These are phyloP conservation scores for Aproaerema taeniolella DNA, from an alignment of 2,888 invertebrate species.

Conservation along the genomic window DNA sequence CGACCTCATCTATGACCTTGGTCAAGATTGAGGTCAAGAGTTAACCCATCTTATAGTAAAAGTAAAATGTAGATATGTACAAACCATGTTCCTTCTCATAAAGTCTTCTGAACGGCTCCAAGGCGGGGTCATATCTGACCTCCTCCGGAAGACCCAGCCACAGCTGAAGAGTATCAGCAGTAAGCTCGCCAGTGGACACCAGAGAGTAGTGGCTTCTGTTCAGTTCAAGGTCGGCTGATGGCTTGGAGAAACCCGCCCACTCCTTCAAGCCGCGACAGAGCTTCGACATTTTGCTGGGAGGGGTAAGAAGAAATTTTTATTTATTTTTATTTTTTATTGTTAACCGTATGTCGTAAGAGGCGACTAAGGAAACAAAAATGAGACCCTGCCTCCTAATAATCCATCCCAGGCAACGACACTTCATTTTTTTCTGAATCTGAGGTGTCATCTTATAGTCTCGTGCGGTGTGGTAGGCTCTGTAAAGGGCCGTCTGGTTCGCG, in stretches of 20 bases:
- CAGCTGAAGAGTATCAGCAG: constrained; percentile 68
- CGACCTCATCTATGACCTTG: background rate
- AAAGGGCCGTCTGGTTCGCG: too few relatives aligned
- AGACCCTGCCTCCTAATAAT: too few relatives aligned
- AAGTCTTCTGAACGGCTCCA: constrained; percentile 68
- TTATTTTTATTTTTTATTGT: background rate
- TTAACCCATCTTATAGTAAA: too few relatives aligned
- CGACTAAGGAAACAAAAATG: too few relatives aligned
- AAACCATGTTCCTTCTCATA: constrained; percentile 53
- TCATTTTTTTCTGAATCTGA: background rate
- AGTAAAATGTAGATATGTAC: constrained; percentile 12
- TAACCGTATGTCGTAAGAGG: background rate
- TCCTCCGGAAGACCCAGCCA: constrained; percentile 78
- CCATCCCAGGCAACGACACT: background rate
- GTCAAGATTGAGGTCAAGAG: too few relatives aligned
- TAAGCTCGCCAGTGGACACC: constrained; percentile 60
- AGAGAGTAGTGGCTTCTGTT: constrained; percentile 44
- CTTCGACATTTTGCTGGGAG: background rate
- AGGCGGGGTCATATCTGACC: constrained; percentile 78
- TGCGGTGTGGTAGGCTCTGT: too few relatives aligned
- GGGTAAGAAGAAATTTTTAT: background rate
- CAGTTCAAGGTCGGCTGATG: constrained; percentile 38
- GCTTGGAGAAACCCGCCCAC: background rate
- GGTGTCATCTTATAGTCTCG: background rate
- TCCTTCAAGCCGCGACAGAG: background rate